These are phyloP conservation scores for Gerosis bhagava DNA, from an alignment of 2,888 invertebrate species.

Conservation along the genomic window DNA sequence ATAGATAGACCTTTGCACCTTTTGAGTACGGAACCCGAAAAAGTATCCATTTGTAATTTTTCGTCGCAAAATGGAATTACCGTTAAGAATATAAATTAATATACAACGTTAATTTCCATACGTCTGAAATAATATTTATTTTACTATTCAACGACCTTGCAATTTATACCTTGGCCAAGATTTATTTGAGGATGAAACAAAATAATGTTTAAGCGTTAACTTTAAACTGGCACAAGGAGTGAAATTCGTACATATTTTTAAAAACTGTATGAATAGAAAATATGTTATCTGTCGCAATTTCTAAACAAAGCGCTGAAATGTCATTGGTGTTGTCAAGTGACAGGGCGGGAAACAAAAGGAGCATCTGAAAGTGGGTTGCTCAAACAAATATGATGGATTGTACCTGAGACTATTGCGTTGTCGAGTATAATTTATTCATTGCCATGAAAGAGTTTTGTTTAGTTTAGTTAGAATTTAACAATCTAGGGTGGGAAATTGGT, in stretches of 20 bases:
- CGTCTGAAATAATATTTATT: conserved; percentile 4
- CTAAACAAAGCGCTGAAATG: conserved; percentile 29
- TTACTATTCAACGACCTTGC: conserved; percentile 34
- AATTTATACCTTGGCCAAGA: conserved; percentile 38
- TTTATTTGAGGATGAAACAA: conserved; percentile 25
- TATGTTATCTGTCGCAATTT: conserved; percentile 30
- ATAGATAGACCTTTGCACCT: no score
- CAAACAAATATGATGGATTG: conserved; percentile 34
- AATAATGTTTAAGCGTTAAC: conserved; percentile 40
- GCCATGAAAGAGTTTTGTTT: no score
- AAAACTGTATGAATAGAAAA: conserved; percentile 29
- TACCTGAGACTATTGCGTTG: no score
- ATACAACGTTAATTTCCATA: conserved; percentile 15
- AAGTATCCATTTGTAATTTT: no score
- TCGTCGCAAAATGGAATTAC: conserved; percentile 10
- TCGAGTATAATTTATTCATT: no score
- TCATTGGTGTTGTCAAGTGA: conserved; percentile 44
- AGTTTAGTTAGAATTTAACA: no score
- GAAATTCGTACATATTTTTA: conserved; percentile 36
- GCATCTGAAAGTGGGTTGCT: conserved; percentile 54
- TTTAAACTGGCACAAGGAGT: no score
- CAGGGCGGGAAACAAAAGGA: conserved; percentile 57
- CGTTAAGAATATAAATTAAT: conserved; percentile 1
- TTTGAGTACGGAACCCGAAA: no score
- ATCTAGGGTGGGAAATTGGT: no score